Percentiles rank a stretch among this genome's conserved stretches.
These are phyloP conservation scores for Telenomus remus DNA, from an alignment of 1,140 invertebrate genomes.

Conservation along the genomic window DNA sequence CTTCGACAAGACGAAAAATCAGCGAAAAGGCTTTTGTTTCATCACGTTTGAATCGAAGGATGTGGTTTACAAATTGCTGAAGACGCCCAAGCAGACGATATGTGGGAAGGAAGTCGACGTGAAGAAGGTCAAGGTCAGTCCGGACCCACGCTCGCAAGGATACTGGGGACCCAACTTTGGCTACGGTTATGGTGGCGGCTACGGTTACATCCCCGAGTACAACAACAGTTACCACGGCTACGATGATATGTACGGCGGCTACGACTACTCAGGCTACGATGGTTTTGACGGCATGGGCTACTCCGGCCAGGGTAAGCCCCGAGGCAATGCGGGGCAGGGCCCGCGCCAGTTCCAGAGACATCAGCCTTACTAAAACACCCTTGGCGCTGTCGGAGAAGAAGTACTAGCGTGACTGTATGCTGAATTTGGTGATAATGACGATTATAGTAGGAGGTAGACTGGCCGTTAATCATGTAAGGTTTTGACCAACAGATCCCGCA, in stretches of 20 bases:
- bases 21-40: conserved; percentile 81
- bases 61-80: conserved; percentile 79
- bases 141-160: conserved; percentile 70
- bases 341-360: conserved; percentile 75
- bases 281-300: conserved; percentile 72
- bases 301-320: conserved; percentile 66
- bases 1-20: conserved; percentile 83
- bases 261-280: conserved; percentile 70
- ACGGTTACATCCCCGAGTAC: conserved; percentile 73
- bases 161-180: conserved; percentile 73
- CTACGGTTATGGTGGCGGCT: conserved; percentile 73
- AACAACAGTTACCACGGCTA: conserved; percentile 72
- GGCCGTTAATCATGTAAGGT: conserved; percentile 59
- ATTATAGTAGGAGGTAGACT: conserved; percentile 64
- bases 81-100: conserved; percentile 80
- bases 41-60: conserved; percentile 81
- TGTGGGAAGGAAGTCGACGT: conserved; percentile 80
- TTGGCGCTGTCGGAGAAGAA: conserved; percentile 2
- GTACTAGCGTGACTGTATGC: conserved; percentile 53
- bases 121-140: conserved; percentile 76
- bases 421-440: conserved; percentile 63
- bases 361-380: conserved; percentile 72
- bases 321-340: conserved; percentile 72
- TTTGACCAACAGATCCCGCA: conserved; percentile 25
- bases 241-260: conserved; percentile 71